Conservation (phyloP, 1,140 invertebrate genomes). For the Drosophila yakuba region DNA sequence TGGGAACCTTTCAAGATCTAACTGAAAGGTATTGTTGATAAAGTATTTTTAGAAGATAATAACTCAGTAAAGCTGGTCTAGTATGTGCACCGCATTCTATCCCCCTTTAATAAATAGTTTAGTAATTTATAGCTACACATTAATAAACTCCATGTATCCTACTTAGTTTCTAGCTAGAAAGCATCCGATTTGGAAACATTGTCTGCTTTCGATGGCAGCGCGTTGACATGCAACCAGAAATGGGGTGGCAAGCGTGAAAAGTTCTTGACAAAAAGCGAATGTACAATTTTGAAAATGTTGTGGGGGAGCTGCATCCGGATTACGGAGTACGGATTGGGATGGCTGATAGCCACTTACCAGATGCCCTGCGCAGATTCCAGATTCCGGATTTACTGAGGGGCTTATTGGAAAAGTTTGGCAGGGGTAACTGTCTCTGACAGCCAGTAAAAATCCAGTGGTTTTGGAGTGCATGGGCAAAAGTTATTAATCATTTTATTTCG, state of each 20-base stretch:
- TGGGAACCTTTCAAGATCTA: no score
- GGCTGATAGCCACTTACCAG: constrained; percentile 51
- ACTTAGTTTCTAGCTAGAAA: constrained; percentile 7
- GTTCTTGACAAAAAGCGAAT: constrained; percentile 52
- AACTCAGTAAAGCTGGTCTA: no score
- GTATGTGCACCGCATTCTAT: no score
- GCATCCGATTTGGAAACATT: not conserved
- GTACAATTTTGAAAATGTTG: constrained; percentile 51
- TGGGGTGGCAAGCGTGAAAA: constrained; percentile 42
- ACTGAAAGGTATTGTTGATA: no score
- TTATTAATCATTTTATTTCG: constrained; percentile 46
- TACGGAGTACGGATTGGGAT: constrained; percentile 11
- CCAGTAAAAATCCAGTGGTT: not conserved
- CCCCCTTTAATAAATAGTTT: no score
- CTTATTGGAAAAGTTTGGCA: constrained; percentile 30
- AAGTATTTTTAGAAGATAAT: no score
- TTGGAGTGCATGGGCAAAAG: constrained; percentile 18
- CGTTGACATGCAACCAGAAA: constrained; percentile 52
- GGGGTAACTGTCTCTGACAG: constrained; percentile 42
- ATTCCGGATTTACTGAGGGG: constrained; percentile 20
- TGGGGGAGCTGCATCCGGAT: constrained; percentile 21
- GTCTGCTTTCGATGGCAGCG: constrained; percentile 9
- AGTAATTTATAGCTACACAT: not conserved
- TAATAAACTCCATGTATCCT: no score
- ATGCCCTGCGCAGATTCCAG: constrained; percentile 35